A percentile compares a stretch with the other conserved stretches of the same genome.
phyloP scores from a whole-genome alignment of 2,113 vertebrate genomes.

The Proterorhinus semilunaris region DNA sequence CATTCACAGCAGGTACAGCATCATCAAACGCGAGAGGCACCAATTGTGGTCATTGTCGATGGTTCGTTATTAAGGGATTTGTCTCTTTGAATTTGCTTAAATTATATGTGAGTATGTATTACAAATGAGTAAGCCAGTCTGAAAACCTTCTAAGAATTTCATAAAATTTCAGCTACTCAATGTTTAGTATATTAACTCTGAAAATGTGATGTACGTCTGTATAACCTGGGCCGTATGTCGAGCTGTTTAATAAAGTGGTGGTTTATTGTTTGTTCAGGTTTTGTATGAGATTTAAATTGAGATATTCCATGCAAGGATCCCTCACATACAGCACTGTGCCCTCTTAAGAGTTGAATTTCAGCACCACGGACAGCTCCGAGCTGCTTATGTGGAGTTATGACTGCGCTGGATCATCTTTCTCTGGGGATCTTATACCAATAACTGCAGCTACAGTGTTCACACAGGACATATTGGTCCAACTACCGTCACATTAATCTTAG shows the following conservation, averaged over 20 bases:
- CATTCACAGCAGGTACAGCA: not conserved
- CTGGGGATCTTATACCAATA: constrained; percentile 18
- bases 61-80: not conserved
- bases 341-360: constrained; percentile 19
- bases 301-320: not conserved
- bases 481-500: constrained; percentile 8
- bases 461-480: constrained; percentile 12
- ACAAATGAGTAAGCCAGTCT: not conserved
- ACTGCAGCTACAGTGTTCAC: constrained; percentile 8
- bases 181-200: not conserved
- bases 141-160: not conserved
- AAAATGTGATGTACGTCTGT: constrained; percentile 7
- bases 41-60: not conserved
- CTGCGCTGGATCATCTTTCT: not conserved
- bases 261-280: constrained; percentile 8
- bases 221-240: not conserved
- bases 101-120: too few species aligned
- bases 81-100: not conserved
- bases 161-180: not conserved
- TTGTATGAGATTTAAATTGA: not conserved
- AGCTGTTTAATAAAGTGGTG: constrained; percentile 15
- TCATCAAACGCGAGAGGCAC: constrained; percentile 1
- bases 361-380: constrained; percentile 53
- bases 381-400: constrained; percentile 6
- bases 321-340: constrained; percentile 6